Base-by-base conservation (phyloP, 2,113 vertebrate genomes). In the Pollimyrus isidori region DNA sequence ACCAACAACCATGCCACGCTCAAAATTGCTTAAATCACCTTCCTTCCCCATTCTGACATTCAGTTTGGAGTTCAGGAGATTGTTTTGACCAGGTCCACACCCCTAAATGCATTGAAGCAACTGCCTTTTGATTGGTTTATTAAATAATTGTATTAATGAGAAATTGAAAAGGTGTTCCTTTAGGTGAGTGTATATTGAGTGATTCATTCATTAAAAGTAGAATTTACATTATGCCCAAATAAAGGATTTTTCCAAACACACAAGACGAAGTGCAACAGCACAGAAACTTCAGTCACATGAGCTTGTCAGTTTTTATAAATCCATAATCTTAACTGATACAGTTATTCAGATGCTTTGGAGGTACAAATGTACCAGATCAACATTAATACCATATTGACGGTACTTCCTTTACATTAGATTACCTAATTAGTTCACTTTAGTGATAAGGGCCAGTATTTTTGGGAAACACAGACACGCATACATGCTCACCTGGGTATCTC, bases 401-500 rank as follows among this genome's bases (percentile, higher is more conserved):
- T 65, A 65, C 62, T 65, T 65, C 62, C 62, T 26, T 65, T 65
- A 65, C 0, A 10, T 9, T 26, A 13, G 30, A 23, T 17, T 7
- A 76, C 69, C 35, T 39, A 13, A 17, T 39, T 23, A 76, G 69
- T 39, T 76, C 69, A 76, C 69, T 39, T 35, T 76, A 39, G 26
- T 76, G 69, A 39, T 7, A 69, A 39, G 23, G 21, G 9, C 21
- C 3, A n/a, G 7, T 19, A 26, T 39, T 39, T 85, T 19, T 84
- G 84, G 84, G 46, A 48, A 45, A 82, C 76, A 21, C 11, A 88
- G 15, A 45, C 23, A n/a, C 15, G 52, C 35, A 65, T 2, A 26
- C 17, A 45, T 45, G n/a, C 94, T 92, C 91, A 97, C 96, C 95
- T 93, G 89, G 95, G 94, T 65, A 96, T 93, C 39, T 93, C 94